Base-by-base conservation (phyloP, 2,113 vertebrate species). In the Heterochromis multidens region DNA sequence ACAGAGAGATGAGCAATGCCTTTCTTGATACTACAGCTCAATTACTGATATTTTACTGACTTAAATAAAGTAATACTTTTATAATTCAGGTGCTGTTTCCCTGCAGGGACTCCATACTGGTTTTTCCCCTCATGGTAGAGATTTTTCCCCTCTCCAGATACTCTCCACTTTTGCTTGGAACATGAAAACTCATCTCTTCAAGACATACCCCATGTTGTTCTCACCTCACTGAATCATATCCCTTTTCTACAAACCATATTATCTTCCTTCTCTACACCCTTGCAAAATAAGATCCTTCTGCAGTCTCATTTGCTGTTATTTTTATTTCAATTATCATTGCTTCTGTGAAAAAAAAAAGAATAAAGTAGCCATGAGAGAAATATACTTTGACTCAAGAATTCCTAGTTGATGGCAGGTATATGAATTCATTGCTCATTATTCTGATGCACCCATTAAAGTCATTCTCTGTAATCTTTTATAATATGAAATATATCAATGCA, bases 171-270 rank as follows among this genome's bases (percentile, higher is more conserved):
- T 83, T 37, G 33, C 81, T 74, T 70, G 14, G 35, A 83, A 19
- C 17, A 17, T n/a, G 17, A 74, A 74, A 74, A 54, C 17, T n/a
- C 70, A 57, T 57, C 59, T 78, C 58, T 79, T 81, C 29, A 70
- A 80, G 65, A 85, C 74, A 85, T 70, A 74, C 77, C 74, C 79
- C 17, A 62, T 79, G 74, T 81, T 59, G 37, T 76, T 87, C 46
- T 81, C 23, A 7, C 62, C 67, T 85, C 82, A 79, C 46, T 81
- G 65, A 90, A 77, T 89, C 77, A 77, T 40, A 31, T 74, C 78
- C 31, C 43, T 37, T 60, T 58, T 77, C 63, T 86, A 27, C 43
- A 63, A 72, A 84, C 12, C 43, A 52, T 74, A 52, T 74, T 31
- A 52, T 31, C 27, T 74, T 74, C 43, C 27, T 52, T 74, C 23